Conservation (phyloP, 2,888 invertebrate genomes). For the Spisula solida region DNA sequence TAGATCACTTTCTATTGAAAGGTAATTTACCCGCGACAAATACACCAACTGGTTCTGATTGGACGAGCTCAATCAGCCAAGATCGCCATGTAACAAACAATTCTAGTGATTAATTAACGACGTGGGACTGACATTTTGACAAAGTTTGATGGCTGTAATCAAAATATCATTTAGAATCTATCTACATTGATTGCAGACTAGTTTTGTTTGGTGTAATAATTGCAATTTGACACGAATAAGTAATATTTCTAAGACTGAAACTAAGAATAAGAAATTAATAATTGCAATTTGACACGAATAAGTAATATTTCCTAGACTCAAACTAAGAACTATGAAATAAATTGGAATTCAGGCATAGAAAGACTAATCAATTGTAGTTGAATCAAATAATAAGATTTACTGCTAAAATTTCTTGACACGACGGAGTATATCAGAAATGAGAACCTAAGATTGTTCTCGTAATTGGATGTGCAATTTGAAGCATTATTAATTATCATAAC, state of each 20-base stretch:
- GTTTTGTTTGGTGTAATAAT: neutral
- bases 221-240: constrained; percentile 54
- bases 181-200: constrained; percentile 23
- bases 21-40: constrained; percentile 42
- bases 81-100: constrained; percentile 34
- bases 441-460: no score
- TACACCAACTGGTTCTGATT: constrained; percentile 18
- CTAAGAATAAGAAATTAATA: neutral
- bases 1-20: constrained; percentile 39
- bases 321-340: neutral
- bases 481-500: no score
- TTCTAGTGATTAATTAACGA: constrained; percentile 50
- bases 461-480: no score
- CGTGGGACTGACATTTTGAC: constrained; percentile 40
- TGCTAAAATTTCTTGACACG: neutral
- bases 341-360: neutral
- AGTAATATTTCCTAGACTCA: constrained; percentile 38
- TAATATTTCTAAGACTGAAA: constrained; percentile 32
- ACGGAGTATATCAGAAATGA: neutral
- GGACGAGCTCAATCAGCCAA: constrained; percentile 5
- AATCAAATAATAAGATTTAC: neutral
- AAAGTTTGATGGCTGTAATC: constrained; percentile 35
- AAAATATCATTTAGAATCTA: constrained; percentile 10
- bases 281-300: constrained; percentile 43
- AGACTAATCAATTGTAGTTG: neutral